Conservation (phyloP, 1,140 invertebrate genomes). For the Latrodectus geometricus region DNA sequence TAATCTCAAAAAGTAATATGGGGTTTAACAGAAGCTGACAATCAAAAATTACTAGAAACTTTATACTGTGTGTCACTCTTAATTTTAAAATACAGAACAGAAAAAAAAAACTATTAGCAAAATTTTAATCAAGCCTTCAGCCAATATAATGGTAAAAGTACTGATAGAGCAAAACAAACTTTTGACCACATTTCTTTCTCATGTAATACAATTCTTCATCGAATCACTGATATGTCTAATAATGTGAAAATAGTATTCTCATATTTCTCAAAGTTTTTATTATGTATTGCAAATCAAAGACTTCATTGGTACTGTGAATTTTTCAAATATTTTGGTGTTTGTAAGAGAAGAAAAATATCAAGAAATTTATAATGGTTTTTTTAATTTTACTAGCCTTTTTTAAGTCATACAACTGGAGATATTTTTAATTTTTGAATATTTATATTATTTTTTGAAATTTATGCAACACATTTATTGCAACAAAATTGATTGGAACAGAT, state of each 20-base stretch:
- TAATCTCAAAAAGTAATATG: neutral
- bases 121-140: constrained; percentile 10
- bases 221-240: constrained; percentile 11
- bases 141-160: constrained; percentile 4
- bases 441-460: too few relatives aligned
- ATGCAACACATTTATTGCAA: neutral
- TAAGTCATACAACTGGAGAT: neutral
- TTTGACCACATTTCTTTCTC: neutral
- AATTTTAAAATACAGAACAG: neutral
- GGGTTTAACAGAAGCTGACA: neutral
- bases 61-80: neutral
- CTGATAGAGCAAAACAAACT: neutral
- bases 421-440: constrained; percentile 10
- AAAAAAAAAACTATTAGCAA: neutral
- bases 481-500: neutral
- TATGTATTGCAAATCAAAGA: neutral
- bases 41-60: neutral
- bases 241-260: constrained; percentile 1
- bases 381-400: constrained; percentile 14
- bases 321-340: too few relatives aligned
- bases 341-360: constrained; percentile 5
- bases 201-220: neutral
- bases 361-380: constrained; percentile 1
- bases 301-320: too few relatives aligned
- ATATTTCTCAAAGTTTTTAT: neutral